A percentile compares a stretch with the other conserved stretches of the same genome.
phyloP scores from a whole-genome alignment of 1,140 invertebrate species.

The Drosophila triauraria region DNA sequence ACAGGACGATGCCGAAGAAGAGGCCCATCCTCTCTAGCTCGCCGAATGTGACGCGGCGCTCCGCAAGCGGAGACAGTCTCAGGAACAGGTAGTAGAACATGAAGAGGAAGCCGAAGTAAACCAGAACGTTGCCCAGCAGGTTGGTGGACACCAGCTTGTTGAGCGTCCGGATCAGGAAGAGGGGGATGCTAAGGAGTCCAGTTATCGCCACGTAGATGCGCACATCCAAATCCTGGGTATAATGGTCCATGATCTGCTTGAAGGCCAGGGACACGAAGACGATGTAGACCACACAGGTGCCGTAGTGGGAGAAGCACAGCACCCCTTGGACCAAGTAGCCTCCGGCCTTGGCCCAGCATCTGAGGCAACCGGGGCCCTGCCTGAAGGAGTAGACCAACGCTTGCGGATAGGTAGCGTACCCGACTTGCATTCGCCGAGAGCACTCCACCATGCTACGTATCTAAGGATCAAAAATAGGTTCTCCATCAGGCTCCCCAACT shows the following conservation, averaged over 20 bases:
- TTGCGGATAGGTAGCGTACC: slow-evolving; percentile 31
- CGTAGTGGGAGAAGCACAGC: slow-evolving; percentile 34
- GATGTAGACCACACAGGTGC: slow-evolving; percentile 33
- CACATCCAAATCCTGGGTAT: neutral
- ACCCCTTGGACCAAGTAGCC: slow-evolving; percentile 24
- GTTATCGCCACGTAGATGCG: slow-evolving; percentile 11
- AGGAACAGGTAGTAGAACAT: slow-evolving; percentile 45
- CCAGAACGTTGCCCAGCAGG: slow-evolving; percentile 12
- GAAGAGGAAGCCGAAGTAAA: slow-evolving; percentile 20
- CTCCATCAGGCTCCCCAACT: too few species aligned
- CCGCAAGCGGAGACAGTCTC: slow-evolving; percentile 15
- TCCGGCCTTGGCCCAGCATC: neutral
- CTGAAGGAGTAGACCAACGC: slow-evolving; percentile 39
- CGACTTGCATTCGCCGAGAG: slow-evolving; percentile 24
- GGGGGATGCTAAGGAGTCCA: slow-evolving; percentile 17
- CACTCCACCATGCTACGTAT: slow-evolving; percentile 18
- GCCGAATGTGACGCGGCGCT: neutral
- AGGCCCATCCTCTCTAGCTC: neutral
- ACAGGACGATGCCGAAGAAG: slow-evolving; percentile 40
- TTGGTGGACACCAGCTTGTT: slow-evolving; percentile 43
- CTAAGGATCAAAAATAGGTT: neutral
- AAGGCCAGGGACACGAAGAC: slow-evolving; percentile 32
- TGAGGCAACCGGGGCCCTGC: slow-evolving; percentile 23
- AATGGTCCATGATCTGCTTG: slow-evolving; percentile 12
- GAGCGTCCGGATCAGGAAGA: slow-evolving; percentile 38